phyloP scores from a whole-genome alignment of 2,113 vertebrate species.

The Osmerus eperlanus region DNA sequence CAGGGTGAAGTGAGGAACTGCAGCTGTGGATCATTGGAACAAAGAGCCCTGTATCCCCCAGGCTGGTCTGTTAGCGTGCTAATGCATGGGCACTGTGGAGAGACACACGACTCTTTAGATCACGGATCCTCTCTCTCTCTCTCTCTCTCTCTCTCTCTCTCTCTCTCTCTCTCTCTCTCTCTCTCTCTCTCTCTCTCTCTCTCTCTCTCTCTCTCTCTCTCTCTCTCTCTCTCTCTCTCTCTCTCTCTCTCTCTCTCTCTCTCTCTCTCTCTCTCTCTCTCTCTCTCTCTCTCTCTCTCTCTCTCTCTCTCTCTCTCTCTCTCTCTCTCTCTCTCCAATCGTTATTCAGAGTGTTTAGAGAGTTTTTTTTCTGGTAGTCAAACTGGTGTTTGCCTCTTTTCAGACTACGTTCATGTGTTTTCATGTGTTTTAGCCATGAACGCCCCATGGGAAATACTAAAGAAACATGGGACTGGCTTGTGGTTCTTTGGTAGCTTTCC shows the following conservation, averaged over 20 bases:
- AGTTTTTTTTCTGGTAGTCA: too few relatives aligned
- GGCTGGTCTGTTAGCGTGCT: not conserved
- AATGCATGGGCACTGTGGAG: not conserved
- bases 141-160: not conserved
- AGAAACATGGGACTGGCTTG: too few relatives aligned
- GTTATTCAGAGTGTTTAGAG: not conserved
- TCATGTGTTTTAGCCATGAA: too few relatives aligned
- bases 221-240: not conserved
- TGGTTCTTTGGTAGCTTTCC: too few relatives aligned
- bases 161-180: not conserved
- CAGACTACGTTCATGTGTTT: too few relatives aligned
- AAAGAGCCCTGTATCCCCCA: not conserved
- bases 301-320: not conserved
- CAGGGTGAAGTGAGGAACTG: not conserved
- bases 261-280: not conserved
- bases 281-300: not conserved
- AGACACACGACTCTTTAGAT: not conserved
- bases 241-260: not conserved
- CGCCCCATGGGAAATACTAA: too few relatives aligned
- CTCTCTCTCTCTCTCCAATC: too few relatives aligned
- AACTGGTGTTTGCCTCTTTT: too few relatives aligned
- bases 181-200: not conserved
- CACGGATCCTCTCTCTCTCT: not conserved
- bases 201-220: not conserved
- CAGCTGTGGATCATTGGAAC: not conserved